Base-by-base conservation (phyloP, 92 coral and sea anemone species). In the Paramuricea clavata region DNA sequence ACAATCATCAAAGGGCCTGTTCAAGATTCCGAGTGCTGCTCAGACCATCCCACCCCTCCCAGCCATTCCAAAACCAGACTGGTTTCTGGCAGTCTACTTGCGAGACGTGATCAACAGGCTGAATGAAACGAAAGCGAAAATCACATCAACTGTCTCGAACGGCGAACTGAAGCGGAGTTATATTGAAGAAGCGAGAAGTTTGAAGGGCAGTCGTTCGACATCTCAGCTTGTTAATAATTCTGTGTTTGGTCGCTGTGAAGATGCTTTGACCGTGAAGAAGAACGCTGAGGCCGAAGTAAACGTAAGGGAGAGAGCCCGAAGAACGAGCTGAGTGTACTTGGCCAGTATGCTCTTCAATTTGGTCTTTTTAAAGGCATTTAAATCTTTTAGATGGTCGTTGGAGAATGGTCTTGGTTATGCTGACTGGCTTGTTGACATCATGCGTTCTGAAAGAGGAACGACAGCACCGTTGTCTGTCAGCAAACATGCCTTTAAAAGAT, bases 291-390 rank as follows among this genome's bases (percentile, higher is more conserved):
- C 87, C 32, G 28, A 76, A 2, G 49, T 83, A 4, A 50, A 72
- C 71, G 33, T 70, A 49, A 44, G 81, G 87, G 31, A 90, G 86
- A 62, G 88, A 82, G 74, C 93, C 86, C 12, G 52, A 65, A 3
- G 90, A 78, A 57, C 67, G 5, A 57, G 19, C 67, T 57, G 4
- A 5, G 6, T 16, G 19, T 57, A 3, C 67, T 57, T 19, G 67
- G 28, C 25, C 67, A 5, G 28, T 57, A 57, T 57, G n/a, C 3
- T 3, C 6, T 57, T 57, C 67, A 57, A 16, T 57, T 57, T 57
- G 67, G 67, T 12, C n/a, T 16, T 3, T 57, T 57, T 16, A 57
- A 57, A 57, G 7, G 67, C 67, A n/a, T n/a, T n/a, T n/a, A 5
- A 57, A 16, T 3, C 49, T 2, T 69, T 69, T 25, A 69, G n/a